Evolutionary conservation across 2,888 invertebrate genomes (phyloP), one percentile per base, ranked within the genome.

Genomic region (Metopia argyrocephala): DNA sequence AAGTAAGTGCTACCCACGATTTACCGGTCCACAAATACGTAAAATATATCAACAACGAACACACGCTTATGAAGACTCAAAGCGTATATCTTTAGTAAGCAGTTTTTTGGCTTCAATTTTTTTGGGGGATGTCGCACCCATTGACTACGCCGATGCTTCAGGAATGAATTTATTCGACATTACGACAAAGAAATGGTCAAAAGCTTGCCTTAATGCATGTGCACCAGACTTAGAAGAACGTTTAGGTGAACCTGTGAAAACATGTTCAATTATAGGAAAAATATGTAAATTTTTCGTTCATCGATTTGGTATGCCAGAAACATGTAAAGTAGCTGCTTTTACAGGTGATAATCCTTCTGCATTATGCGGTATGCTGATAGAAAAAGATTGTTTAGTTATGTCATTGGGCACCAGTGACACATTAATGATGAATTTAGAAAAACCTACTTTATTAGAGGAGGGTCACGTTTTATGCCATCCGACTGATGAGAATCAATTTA

Each of bases 151-250:
- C 0, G 99, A 99, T 90, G 98, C 95, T 0, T 98, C 98, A 0
- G 99, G 99, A 18, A 99, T 97, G 97, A 99, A 99, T 91, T 91
- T 99, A 20, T 91, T 99, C 85, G 94, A 98, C 89, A 95, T 99
- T 65, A 93, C 91, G 31, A 92, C 91, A 0, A 95, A 94, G 90
- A 91, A 92, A 28, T 98, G 98, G 98, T 93, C 95, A 68, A 91
- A 93, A 45, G 90, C 91, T 21, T 94, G 96, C 84, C 90, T 97
- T 18, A 92, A 96, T 91, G 93, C 93, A 0, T 96, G 96, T 87
- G 97, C 94, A 7, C 93, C 95, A 12, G 93, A 94, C 85, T 91
- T 98, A 65, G 92, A 91, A 52, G 91, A 91, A 57, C 97, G 96
- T 90, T 91, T 98, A 23, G 96, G 96, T 0, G 89, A 91, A 12